phyloP scores from a whole-genome alignment of 2,888 invertebrate genomes.

The Hemithea aestivaria region DNA sequence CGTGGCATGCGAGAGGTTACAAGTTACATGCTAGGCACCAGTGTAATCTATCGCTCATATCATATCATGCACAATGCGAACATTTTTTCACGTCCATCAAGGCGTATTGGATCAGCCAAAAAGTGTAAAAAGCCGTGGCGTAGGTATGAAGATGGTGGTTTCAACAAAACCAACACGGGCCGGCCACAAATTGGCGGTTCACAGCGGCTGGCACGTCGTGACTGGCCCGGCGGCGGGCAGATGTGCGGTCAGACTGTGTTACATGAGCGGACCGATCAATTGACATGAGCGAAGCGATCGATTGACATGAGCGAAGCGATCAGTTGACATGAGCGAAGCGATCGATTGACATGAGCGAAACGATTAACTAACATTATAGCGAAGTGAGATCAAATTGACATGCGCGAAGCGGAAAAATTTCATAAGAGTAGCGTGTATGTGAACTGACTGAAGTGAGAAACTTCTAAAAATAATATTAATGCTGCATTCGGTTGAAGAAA shows the following conservation, averaged over 20 bases:
- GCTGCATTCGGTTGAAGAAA: too few relatives aligned
- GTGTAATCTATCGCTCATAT: constrained; percentile 3
- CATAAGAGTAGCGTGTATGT: background rate
- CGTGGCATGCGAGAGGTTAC: too few relatives aligned
- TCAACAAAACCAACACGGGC: constrained; percentile 77
- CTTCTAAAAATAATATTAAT: too few relatives aligned
- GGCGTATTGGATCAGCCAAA: constrained; percentile 41
- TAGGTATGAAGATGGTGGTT: constrained; percentile 72
- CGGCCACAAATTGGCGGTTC: constrained; percentile 76
- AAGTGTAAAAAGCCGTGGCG: constrained; percentile 62
- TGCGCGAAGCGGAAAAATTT: constrained; percentile 4
- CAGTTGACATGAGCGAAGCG: constrained; percentile 3
- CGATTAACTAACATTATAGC: constrained; percentile 2
- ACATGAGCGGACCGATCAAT: constrained; percentile 40
- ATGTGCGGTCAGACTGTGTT: constrained; percentile 19
- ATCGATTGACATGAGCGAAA: constrained; percentile 1
- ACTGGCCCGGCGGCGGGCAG: constrained; percentile 60
- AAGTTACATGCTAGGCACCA: background rate
- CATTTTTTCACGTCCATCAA: constrained; percentile 43
- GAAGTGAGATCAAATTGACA: constrained; percentile 1
- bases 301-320: constrained; percentile 5
- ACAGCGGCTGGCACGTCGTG: constrained; percentile 68
- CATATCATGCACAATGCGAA: constrained; percentile 15
- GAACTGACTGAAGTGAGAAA: too few relatives aligned
- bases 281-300: constrained; percentile 12